Evolutionary conservation across 2,888 invertebrate genomes (phyloP).

Genomic region (Cataglyphis livida): DNA sequence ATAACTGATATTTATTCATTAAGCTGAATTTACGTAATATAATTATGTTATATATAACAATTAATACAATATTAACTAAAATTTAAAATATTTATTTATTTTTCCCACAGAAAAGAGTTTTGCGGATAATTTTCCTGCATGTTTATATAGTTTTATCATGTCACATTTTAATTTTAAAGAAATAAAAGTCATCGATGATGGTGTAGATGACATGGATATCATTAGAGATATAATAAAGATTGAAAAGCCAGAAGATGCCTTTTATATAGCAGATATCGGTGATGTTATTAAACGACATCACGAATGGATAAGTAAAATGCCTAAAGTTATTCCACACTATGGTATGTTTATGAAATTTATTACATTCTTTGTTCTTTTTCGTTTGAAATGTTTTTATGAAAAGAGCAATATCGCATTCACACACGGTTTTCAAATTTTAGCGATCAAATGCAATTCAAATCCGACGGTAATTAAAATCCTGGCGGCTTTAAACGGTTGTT

Average conservation of each 20-base stretch:
- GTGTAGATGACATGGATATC: constrained; percentile 68
- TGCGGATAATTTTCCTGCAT: background rate
- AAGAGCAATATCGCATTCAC: background rate
- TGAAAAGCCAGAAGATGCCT: constrained; percentile 76
- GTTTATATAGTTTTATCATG: background rate
- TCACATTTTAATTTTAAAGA: constrained; percentile 62
- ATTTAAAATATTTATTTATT: background rate
- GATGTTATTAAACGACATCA: constrained; percentile 77
- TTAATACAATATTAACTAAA: too few species aligned
- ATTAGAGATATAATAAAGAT: constrained; percentile 73
- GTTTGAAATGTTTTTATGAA: background rate
- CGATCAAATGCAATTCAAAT: constrained; percentile 89
- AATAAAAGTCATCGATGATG: constrained; percentile 73
- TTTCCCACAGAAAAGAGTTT: background rate
- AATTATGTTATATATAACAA: too few species aligned
- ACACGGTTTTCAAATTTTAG: constrained; percentile 77
- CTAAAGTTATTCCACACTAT: constrained; percentile 80
- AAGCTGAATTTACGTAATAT: too few species aligned
- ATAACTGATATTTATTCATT: too few species aligned
- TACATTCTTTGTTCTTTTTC: background rate
- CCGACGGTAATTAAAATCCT: constrained; percentile 84
- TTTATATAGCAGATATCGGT: constrained; percentile 78
- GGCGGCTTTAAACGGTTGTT: constrained; percentile 87
- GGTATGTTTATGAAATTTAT: constrained; percentile 63
- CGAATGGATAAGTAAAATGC: constrained; percentile 79